These are phyloP conservation scores for Sialis fuliginosa DNA, from an alignment of 2,888 invertebrate genomes.

Conservation along the genomic window DNA sequence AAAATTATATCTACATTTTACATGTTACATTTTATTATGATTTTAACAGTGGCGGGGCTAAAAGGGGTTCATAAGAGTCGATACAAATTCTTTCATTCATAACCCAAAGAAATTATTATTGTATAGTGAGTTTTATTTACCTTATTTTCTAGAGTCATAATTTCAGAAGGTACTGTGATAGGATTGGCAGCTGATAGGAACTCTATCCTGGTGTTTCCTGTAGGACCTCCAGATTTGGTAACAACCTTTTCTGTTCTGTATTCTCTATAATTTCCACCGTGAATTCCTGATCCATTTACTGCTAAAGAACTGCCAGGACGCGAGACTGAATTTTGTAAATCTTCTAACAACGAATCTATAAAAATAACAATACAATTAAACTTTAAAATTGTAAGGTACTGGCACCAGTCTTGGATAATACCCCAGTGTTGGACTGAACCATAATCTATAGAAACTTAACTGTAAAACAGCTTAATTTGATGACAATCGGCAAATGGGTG, in stretches of 20 bases:
- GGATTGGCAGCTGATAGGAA: constrained; percentile 20
- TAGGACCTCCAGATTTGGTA: neutral
- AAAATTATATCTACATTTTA: too few species aligned
- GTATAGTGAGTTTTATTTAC: neutral
- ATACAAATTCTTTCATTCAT: too few species aligned
- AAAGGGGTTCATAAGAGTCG: too few species aligned
- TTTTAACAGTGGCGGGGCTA: too few species aligned
- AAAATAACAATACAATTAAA: neutral
- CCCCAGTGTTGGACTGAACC: neutral
- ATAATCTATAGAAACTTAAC: neutral
- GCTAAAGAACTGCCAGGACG: constrained; percentile 21
- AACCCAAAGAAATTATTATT: too few species aligned
- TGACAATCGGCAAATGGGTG: too few species aligned
- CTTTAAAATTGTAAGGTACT: neutral
- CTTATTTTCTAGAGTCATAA: constrained; percentile 13
- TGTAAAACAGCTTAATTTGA: too few species aligned
- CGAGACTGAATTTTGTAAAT: constrained; percentile 25
- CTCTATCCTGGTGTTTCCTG: constrained; percentile 14
- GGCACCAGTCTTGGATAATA: neutral
- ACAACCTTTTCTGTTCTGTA: constrained; percentile 11
- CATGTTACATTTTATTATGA: too few species aligned
- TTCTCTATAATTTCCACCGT: constrained; percentile 16
- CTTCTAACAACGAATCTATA: constrained; percentile 24
- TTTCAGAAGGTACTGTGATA: constrained; percentile 22
- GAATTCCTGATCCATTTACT: constrained; percentile 13